A percentile compares a stretch with the other conserved stretches of the same genome.
phyloP scores from a whole-genome alignment of 2,113 vertebrate species.

The Charadrius vociferus region DNA sequence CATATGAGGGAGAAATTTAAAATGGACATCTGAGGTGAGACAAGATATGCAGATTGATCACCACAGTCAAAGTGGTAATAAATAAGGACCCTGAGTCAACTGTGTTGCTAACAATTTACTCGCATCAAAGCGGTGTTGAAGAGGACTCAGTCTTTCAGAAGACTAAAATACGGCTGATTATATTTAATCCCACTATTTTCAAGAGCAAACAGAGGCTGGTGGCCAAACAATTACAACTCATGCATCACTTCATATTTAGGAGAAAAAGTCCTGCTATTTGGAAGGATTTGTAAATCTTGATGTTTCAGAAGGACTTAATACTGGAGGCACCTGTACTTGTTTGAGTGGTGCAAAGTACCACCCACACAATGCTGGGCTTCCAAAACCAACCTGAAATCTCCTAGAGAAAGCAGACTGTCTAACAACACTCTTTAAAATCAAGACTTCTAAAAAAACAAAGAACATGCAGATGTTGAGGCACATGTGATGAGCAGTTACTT shows the following conservation, averaged over 20 bases:
- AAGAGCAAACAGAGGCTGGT: neutral
- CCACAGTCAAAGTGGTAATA: neutral
- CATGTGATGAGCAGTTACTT: neutral
- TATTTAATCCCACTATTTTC: neutral
- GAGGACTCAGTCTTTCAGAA: neutral
- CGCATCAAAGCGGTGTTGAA: fast-evolving
- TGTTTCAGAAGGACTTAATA: neutral
- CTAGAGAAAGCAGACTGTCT: neutral
- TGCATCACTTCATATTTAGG: neutral
- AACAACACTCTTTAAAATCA: neutral
- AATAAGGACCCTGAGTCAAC: neutral
- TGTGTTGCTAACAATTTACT: neutral
- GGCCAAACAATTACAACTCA: neutral
- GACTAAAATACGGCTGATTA: neutral
- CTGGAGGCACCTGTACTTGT: neutral
- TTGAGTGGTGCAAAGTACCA: neutral
- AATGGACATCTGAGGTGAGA: neutral
- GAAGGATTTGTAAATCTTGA: neutral
- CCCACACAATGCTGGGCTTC: neutral
- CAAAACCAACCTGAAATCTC: neutral
- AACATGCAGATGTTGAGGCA: neutral
- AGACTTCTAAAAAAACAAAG: neutral
- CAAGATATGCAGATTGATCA: neutral
- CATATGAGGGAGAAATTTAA: neutral
- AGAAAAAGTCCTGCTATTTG: neutral